Percentiles rank a stretch among this genome's conserved stretches.
Conservation (phyloP, 92 coral and sea anemone genomes). For the Chrysogorgia sp. region DNA sequence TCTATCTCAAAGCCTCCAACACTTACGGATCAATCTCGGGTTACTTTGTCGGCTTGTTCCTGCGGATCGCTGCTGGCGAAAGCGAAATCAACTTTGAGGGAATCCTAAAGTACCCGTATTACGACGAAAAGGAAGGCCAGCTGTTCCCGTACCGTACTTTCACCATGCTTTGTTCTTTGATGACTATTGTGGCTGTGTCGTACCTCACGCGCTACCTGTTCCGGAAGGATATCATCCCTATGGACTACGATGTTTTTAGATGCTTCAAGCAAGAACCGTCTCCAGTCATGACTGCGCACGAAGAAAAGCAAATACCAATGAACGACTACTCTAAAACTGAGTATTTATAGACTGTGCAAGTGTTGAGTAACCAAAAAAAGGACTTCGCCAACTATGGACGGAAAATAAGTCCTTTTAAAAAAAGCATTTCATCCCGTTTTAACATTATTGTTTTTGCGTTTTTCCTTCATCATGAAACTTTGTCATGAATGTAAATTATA, state of each 20-base stretch:
- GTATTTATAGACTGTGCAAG: too few relatives aligned
- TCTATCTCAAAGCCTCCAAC: slow-evolving; percentile 71
- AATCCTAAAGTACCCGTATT: slow-evolving; percentile 76
- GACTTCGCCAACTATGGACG: too few relatives aligned
- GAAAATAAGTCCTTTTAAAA: not conserved
- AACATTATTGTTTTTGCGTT: not conserved
- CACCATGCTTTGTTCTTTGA: slow-evolving; percentile 75
- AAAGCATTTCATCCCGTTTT: not conserved
- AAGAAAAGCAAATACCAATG: too few relatives aligned
- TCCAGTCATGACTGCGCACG: too few relatives aligned
- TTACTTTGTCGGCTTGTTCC: slow-evolving; percentile 74
- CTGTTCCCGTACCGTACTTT: slow-evolving; percentile 89
- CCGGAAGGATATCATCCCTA: slow-evolving; percentile 61
- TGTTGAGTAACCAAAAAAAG: too few relatives aligned
- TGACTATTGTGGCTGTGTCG: slow-evolving; percentile 72
- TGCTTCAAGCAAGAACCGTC: slow-evolving; percentile 58
- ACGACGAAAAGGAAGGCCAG: slow-evolving; percentile 70
- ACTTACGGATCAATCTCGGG: slow-evolving; percentile 84
- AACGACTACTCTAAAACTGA: too few relatives aligned
- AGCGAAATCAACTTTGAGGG: slow-evolving; percentile 63
- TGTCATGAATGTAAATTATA: too few relatives aligned
- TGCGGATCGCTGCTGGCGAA: slow-evolving; percentile 86
- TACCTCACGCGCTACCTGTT: slow-evolving; percentile 67
- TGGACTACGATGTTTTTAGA: slow-evolving; percentile 65
- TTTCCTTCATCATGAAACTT: too few relatives aligned